Evolutionary conservation across 2,797 vertebrate species (phyloP).

Genomic region (Pangasius sanitwongsei): DNA sequence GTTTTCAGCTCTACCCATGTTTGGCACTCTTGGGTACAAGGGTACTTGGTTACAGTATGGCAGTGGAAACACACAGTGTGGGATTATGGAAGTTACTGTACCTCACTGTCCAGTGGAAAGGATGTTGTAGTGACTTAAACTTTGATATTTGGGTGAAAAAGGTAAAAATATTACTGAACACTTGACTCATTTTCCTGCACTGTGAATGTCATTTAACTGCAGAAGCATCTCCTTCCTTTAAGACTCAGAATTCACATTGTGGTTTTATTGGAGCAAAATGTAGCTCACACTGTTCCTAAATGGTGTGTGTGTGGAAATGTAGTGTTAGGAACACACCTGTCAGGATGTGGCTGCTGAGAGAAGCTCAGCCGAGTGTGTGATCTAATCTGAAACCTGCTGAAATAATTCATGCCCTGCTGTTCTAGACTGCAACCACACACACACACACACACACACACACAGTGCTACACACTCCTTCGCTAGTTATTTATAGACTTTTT

Average conservation of each 20-base stretch:
- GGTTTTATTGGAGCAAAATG: conserved; percentile 30
- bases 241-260: background rate
- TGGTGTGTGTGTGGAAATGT: background rate
- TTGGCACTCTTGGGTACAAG: background rate
- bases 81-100: background rate
- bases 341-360: conserved; percentile 72
- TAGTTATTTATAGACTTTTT: conserved; percentile 21
- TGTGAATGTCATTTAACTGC: background rate
- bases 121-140: too few relatives aligned
- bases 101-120: background rate
- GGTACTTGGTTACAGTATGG: background rate
- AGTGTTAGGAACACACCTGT: conserved; percentile 67
- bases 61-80: background rate
- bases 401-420: conserved; percentile 73
- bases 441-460: conserved; percentile 1
- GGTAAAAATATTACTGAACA: background rate
- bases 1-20: background rate
- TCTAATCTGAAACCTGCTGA: conserved; percentile 72
- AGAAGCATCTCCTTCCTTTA: background rate
- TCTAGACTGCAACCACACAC: conserved; percentile 23
- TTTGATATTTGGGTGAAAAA: background rate
- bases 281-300: conserved; percentile 22
- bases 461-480: conserved; percentile 19
- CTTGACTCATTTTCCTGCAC: background rate
- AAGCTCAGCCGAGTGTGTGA: conserved; percentile 74